Conservation (phyloP, 2,888 invertebrate genomes). For the Perizoma flavofasciatum region DNA sequence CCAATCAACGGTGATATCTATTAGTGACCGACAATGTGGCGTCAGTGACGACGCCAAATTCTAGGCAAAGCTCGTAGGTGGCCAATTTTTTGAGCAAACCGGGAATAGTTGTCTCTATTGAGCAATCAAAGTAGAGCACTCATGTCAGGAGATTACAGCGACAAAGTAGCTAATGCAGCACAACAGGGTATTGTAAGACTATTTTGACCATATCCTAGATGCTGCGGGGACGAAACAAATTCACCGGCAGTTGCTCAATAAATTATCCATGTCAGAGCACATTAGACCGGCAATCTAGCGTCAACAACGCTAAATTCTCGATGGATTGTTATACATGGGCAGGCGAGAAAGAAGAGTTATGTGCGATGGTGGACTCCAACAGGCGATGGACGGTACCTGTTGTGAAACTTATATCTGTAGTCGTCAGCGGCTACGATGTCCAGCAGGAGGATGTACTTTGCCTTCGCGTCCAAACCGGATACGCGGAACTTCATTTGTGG, state of each 20-base stretch:
- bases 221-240: too few species aligned
- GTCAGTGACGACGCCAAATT: constrained; percentile 33
- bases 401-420: constrained; percentile 98
- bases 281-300: constrained; percentile 27
- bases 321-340: constrained; percentile 46
- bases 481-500: constrained; percentile 99
- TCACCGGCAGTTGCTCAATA: constrained; percentile 4
- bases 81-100: constrained; percentile 9
- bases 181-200: too few species aligned
- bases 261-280: constrained; percentile 15
- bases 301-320: constrained; percentile 33
- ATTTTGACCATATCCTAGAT: too few species aligned
- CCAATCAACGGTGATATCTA: constrained; percentile 72
- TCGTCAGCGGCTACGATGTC: constrained; percentile 99
- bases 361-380: constrained; percentile 50
- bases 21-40: constrained; percentile 42
- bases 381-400: constrained; percentile 87
- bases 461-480: constrained; percentile 98
- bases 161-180: too few species aligned
- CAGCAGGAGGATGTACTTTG: constrained; percentile 99
- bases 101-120: neutral
- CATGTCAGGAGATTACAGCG: neutral
- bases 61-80: constrained; percentile 12
- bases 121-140: neutral
- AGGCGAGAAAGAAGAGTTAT: constrained; percentile 46